Evolutionary conservation across 2,888 invertebrate genomes (phyloP).

Genomic region (Rhamphomyia laevipes): DNA sequence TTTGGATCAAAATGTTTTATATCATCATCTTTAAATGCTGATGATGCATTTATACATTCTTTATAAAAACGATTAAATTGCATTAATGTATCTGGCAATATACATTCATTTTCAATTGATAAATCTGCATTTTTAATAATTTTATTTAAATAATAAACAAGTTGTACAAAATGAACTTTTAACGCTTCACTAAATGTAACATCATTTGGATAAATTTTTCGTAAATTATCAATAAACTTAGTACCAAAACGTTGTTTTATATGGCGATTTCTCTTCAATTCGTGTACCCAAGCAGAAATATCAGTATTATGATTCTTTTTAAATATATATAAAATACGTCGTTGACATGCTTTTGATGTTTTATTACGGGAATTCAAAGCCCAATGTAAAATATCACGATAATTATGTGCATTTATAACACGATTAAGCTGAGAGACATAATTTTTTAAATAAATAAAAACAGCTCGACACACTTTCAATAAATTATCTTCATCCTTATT

Average conservation of each 20-base stretch:
- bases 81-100: conserved; percentile 30
- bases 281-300: conserved; percentile 47
- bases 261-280: conserved; percentile 45
- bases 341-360: conserved; percentile 54
- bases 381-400: conserved; percentile 47
- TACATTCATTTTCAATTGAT: conserved; percentile 14
- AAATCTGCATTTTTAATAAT: conserved; percentile 22
- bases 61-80: conserved; percentile 25
- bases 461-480: conserved; percentile 54
- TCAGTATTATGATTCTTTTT: conserved; percentile 46
- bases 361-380: conserved; percentile 47
- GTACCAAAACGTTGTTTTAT: conserved; percentile 38
- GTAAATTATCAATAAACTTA: conserved; percentile 30
- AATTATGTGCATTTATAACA: conserved; percentile 33
- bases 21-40: conserved; percentile 6
- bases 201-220: conserved; percentile 25
- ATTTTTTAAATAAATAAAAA: conserved; percentile 41
- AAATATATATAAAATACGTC: conserved; percentile 50
- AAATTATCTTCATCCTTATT: conserved; percentile 54
- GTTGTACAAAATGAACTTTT: conserved; percentile 30
- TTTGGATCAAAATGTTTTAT: conserved; percentile 30
- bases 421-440: conserved; percentile 30
- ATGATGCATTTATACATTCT: conserved; percentile 4
- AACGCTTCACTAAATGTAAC: conserved; percentile 25
- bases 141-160: conserved; percentile 27